A percentile compares a stretch with the other conserved stretches of the same genome.
Evolutionary conservation across 2,113 vertebrate genomes (phyloP).

Genomic region (Myotis davidii): DNA sequence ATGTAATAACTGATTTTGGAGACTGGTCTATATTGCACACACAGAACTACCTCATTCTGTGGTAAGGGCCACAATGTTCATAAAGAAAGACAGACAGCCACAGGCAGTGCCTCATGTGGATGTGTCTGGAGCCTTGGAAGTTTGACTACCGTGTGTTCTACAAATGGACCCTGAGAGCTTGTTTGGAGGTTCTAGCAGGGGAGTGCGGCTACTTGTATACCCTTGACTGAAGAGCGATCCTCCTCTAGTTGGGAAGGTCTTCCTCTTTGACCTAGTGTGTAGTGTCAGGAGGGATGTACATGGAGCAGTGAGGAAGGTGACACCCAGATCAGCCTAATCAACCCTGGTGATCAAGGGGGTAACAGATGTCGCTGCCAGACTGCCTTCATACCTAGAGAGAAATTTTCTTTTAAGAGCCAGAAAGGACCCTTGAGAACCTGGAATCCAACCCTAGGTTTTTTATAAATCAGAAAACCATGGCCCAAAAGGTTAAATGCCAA

Average conservation of each 20-base stretch:
- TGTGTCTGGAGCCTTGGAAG: not conserved
- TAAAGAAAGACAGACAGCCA: not conserved
- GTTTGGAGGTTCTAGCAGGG: not conserved
- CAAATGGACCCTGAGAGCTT: not conserved
- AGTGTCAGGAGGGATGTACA: not conserved
- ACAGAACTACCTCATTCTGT: not conserved
- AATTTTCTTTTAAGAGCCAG: not conserved
- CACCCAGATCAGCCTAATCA: not conserved
- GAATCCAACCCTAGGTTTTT: slow-evolving; percentile 18
- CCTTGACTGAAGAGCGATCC: not conserved
- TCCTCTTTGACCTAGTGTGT: not conserved
- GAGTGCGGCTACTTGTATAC: not conserved
- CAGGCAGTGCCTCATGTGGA: not conserved
- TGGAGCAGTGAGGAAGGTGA: not conserved
- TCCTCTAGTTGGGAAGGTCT: not conserved
- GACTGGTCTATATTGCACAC: not conserved
- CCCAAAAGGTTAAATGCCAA: slow-evolving; percentile 49
- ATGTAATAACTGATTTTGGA: not conserved
- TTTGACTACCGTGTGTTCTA: not conserved
- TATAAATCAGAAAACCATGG: slow-evolving; percentile 22
- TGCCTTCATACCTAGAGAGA: not conserved
- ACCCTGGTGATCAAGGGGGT: not conserved
- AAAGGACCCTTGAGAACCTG: not conserved
- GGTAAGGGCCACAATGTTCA: not conserved
- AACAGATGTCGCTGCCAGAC: not conserved